These are phyloP conservation scores for Morbakka virulenta DNA, from an alignment of 30 jellyfish, hydroid and myxozoan species.

Conservation along the genomic window DNA sequence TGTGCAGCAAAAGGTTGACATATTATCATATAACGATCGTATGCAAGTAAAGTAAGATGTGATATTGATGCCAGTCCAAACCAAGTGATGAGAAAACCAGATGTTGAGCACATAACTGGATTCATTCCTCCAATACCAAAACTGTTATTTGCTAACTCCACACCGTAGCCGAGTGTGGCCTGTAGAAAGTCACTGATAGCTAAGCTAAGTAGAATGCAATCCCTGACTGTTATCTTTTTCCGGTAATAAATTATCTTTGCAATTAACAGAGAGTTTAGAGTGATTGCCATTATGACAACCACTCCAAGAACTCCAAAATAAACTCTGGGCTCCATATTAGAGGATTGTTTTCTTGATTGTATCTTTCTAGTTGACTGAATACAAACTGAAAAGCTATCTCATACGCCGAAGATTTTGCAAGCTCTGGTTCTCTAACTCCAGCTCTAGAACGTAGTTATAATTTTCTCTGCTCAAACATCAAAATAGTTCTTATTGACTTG, in stretches of 20 bases:
- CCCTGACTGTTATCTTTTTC: constrained; percentile 4
- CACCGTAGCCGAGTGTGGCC: constrained; percentile 26
- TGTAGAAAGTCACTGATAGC: constrained; percentile 39
- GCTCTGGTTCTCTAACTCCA: no score
- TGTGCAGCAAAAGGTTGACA: background rate
- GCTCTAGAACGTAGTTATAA: no score
- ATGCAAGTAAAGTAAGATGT: constrained; percentile 10
- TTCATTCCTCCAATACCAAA: background rate
- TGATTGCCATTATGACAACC: background rate
- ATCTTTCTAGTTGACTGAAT: no score
- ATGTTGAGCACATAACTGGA: constrained; percentile 1
- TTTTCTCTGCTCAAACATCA: no score
- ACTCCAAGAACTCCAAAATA: background rate
- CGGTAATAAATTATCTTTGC: background rate
- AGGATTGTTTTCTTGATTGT: no score
- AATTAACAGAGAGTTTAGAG: no score
- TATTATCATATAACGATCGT: constrained; percentile 29
- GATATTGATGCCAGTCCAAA: constrained; percentile 44
- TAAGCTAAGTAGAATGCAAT: constrained; percentile 9
- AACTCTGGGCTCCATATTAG: no score
- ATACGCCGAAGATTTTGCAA: no score
- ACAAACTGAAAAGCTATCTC: no score
- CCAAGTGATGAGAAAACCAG: constrained; percentile 17
- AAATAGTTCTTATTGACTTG: no score
- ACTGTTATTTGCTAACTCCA: constrained; percentile 13